Evolutionary conservation across 2,888 invertebrate species (phyloP), one percentile per base, ranked within the genome.

Genomic region (Odontomyia ornata): DNA sequence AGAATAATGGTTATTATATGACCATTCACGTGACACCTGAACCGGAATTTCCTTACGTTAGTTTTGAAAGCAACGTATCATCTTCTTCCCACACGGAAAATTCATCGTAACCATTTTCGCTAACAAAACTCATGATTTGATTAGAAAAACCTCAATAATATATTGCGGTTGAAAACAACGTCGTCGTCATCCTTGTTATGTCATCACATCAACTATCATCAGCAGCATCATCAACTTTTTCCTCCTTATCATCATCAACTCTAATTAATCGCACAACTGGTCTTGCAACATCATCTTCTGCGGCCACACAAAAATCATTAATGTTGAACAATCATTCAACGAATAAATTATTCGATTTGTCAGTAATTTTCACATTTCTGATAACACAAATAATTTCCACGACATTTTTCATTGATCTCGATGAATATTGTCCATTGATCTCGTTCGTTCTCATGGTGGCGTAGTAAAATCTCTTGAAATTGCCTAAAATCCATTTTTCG

Each of bases 1-100:
- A 95, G 87, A 93, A 73, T 73, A 73, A 94, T 87, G 98, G 98
- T 71, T 93, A 94, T 87, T 99, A 99, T 90, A 97, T 98, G 93
- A 99, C 99, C 15, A 99, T 99, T 87, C 99, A 99, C 88, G 96
- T 99, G 81, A 99, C 99, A 7, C 99, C 99, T 5, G 99, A 99
- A 88, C 93, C 94, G 1, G 94, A 95, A 80, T 97, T 94, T 86
- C 96, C 95, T 0, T 97, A 96, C 85, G 97, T 96, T 71, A 95
- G 95, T 83, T 97, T 97, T 86, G 97, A 97, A 86, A 96, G 94
- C 79, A 97, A 97, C 86, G 90, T 93, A 77, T 91, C 93, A 2
- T 89, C 91, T 81, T 88, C 91, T 98, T 98, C 89, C 91, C 93
- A 78, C 98, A 98, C 0, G 93, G 92, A 81, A 96, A 96, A 87